Percentiles rank a stretch among this genome's conserved stretches.
phyloP scores from a whole-genome alignment of 2,888 invertebrate genomes.

The Agonopterix arenella region DNA sequence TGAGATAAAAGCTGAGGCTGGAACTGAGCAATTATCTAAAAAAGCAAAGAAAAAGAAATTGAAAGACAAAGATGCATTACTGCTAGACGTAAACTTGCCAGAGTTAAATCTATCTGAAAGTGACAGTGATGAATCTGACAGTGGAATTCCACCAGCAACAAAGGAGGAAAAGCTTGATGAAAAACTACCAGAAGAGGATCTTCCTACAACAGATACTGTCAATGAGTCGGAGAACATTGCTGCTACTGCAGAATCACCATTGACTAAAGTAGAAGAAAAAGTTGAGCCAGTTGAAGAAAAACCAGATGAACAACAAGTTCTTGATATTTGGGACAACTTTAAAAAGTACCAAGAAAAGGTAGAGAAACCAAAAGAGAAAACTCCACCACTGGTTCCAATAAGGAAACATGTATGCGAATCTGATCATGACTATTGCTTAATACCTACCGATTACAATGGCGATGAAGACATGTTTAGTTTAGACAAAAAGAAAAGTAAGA shows the following conservation, averaged over 20 bases:
- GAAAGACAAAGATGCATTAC: conserved; percentile 65
- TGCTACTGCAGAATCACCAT: conserved; percentile 10
- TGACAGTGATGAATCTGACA: conserved; percentile 83
- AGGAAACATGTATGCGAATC: conserved; percentile 78
- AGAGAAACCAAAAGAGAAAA: conserved; percentile 72
- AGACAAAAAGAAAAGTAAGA: conserved; percentile 69
- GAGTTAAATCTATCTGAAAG: conserved; percentile 91
- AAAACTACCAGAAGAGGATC: conserved; percentile 23
- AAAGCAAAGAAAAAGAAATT: conserved; percentile 65
- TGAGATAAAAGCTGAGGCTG: conserved; percentile 44
- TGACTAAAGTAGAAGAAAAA: conserved; percentile 34
- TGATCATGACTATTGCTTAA: conserved; percentile 87
- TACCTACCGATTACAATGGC: conserved; percentile 63
- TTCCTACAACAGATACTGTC: conserved; percentile 17
- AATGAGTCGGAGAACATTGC: conserved; percentile 9
- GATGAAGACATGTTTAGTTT: conserved; percentile 56
- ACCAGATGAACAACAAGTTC: conserved; percentile 77
- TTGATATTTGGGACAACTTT: conserved; percentile 87
- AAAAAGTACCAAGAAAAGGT: conserved; percentile 84
- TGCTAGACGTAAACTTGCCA: conserved; percentile 80
- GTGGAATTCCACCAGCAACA: conserved; percentile 28
- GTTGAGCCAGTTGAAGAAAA: conserved; percentile 59
- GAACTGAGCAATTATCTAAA: conserved; percentile 48
- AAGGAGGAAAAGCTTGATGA: conserved; percentile 33
- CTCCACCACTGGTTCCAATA: conserved; percentile 62